phyloP scores from a whole-genome alignment of 2,888 invertebrate genomes.

The Aspidapion aeneum region DNA sequence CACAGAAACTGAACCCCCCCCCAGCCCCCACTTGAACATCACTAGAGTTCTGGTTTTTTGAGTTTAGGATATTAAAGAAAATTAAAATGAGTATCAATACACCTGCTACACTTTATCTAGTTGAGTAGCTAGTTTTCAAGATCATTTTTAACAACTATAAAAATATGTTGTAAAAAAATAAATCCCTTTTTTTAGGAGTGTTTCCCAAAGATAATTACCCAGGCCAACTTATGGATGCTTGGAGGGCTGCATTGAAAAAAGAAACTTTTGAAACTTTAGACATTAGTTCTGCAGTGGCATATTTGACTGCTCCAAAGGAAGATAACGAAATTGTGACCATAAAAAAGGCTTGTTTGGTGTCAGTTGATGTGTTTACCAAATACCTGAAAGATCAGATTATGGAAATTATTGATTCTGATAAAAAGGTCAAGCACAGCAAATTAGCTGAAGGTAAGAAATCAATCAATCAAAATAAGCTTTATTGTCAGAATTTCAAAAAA shows the following conservation, averaged over 20 bases:
- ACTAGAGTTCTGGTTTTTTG: too few species aligned
- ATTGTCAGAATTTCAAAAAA: too few species aligned
- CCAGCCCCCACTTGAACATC: too few species aligned
- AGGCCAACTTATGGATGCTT: conserved; percentile 89
- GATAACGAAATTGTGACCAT: conserved; percentile 86
- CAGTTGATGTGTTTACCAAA: conserved; percentile 94
- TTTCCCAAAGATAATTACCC: conserved; percentile 93
- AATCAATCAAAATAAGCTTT: too few species aligned
- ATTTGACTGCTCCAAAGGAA: conserved; percentile 92
- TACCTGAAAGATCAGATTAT: conserved; percentile 96
- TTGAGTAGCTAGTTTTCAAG: too few species aligned
- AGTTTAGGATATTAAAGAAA: too few species aligned
- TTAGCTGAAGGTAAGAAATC: conserved; percentile 92
- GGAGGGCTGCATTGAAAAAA: conserved; percentile 75
- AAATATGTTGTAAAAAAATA: too few species aligned
- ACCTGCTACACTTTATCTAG: too few species aligned
- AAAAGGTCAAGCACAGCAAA: conserved; percentile 95
- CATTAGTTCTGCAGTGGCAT: conserved; percentile 78
- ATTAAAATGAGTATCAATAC: too few species aligned
- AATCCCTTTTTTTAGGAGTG: too few species aligned
- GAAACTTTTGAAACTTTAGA: conserved; percentile 81
- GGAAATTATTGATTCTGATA: conserved; percentile 98
- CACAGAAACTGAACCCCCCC: too few species aligned
- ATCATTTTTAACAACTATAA: too few species aligned
- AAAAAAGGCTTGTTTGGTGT: conserved; percentile 89